Evolutionary conservation across 92 coral and sea anemone species (phyloP).

Genomic region (Epizoanthus scotinus): DNA sequence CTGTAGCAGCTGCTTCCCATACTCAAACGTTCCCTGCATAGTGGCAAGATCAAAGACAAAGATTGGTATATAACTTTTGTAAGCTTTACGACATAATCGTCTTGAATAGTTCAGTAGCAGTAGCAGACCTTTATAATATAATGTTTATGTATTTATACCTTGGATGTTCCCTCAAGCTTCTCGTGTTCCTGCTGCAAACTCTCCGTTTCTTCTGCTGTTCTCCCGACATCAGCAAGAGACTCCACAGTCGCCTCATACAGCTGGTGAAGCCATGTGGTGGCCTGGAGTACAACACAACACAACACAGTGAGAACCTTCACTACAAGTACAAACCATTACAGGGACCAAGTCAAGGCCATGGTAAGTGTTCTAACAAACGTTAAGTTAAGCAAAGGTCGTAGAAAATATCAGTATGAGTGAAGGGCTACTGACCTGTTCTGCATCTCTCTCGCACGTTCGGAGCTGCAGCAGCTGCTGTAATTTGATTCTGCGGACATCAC

Average conservation of each 20-base stretch:
- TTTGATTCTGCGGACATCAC: conserved; percentile 94
- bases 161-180: conserved; percentile 86
- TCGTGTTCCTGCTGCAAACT: conserved; percentile 87
- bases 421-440: conserved; percentile 72
- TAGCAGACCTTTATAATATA: not conserved
- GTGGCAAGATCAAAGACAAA: not conserved
- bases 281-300: conserved; percentile 43
- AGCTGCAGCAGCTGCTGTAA: conserved; percentile 94
- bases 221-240: conserved; percentile 82
- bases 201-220: conserved; percentile 86
- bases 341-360: too few relatives aligned
- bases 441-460: conserved; percentile 90
- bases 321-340: too few relatives aligned
- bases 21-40: conserved; percentile 85
- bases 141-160: conserved; percentile 55
- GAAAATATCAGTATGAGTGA: not conserved
- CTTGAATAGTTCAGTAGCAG: too few relatives aligned
- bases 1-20: conserved; percentile 91
- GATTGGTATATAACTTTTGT: too few relatives aligned
- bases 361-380: too few relatives aligned
- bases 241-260: conserved; percentile 76
- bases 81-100: too few relatives aligned
- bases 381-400: not conserved
- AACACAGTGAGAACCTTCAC: not conserved
- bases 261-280: conserved; percentile 86